Evolutionary conservation across 2,888 invertebrate species (phyloP), one percentile per base, ranked within the genome.

Genomic region (Cecidostiba fungosa): DNA sequence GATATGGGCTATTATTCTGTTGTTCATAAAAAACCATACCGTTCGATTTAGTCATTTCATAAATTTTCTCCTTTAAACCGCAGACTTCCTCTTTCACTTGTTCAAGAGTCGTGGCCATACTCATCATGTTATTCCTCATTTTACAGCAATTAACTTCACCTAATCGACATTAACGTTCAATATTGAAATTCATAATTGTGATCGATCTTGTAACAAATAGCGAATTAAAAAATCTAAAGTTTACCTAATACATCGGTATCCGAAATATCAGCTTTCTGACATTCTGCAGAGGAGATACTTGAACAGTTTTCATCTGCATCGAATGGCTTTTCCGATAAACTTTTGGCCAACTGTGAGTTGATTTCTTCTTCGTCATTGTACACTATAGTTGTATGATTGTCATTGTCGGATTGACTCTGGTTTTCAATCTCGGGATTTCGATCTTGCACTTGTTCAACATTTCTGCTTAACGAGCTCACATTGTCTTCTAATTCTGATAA

Each of bases 401-500:
- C 50, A 19, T 50, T 1, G 19, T 19, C 5, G 10, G 50, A 50
- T 59, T 59, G 4, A 59, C 6, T 59, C 8, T 59, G 54, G 3
- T 23, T n/a, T 19, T n/a, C 50, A 47, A 29, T 47, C 16, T 47
- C 29, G 3, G 14, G 54, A 50, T 16, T 19, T 12, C 5, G 39
- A 10, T 10, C 16, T 54, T 1, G 89, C 23, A 47, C 84, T 23
- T n/a, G 23, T 62, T 23, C 23, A 1, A 19, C 16, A 23, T 62
- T 85, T 19, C 86, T 85, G 32, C 50, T 82, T 19, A 87, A 66
- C 70, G 84, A 82, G 4, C 32, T 69, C 3, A 90, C 23, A 77
- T 88, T 86, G 16, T 66, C 87, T 85, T 90, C 90, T 26, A 91
- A 43, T 74, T 89, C 85, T 66, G 66, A 78, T 10, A 91, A n/a